Evolutionary conservation across 2,888 invertebrate genomes (phyloP), one percentile per base, ranked within the genome.

Genomic region (Myathropa florea): DNA sequence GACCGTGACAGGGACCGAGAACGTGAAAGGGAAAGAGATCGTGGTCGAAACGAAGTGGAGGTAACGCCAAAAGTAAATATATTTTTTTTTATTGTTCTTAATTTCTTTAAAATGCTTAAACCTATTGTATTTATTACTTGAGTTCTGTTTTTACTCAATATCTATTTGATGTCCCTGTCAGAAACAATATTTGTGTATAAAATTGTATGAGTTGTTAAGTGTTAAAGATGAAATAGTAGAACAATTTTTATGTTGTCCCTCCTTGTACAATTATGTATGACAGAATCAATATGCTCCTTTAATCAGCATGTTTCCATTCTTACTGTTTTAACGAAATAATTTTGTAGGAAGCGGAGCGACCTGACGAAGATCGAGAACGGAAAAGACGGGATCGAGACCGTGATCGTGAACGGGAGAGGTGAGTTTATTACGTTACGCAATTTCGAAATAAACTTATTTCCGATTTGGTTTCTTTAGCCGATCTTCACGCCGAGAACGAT

Each of bases 401-500:
- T 28, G 91, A 92, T 9, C 90, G 91, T 3, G 91, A 91, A 2
- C 89, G 91, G 26, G 90, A 92, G 2, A 90, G 91, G 88, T 91
- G 90, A 3, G 76, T 23, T 67, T 23, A 12, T 4, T 1, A 64
- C 10, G 12, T 65, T 36, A 9, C 28, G 67, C 59, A 57, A 59
- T 33, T 21, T 67, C 21, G 3, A 68, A 73, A 57, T 12, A 39
- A 24, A 61, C 26, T 4, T 7, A 24, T 61, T 71, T 71, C 26
- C 77, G 9, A 30, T 53, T 67, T 18, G 67, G 3, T 79, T 77
- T 53, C 78, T 84, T 26, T 63, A 89, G 61, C 26, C 90, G 91
- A 55, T 89, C 91, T 18, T 83, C 88, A 6, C 88, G 92, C 10
- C 90, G 91, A 12, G 92, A 92, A 28, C 94, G 95, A 87, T 95